These are phyloP conservation scores for Hyppa rectilinea DNA, from an alignment of 2,888 invertebrate genomes.

Conservation along the genomic window DNA sequence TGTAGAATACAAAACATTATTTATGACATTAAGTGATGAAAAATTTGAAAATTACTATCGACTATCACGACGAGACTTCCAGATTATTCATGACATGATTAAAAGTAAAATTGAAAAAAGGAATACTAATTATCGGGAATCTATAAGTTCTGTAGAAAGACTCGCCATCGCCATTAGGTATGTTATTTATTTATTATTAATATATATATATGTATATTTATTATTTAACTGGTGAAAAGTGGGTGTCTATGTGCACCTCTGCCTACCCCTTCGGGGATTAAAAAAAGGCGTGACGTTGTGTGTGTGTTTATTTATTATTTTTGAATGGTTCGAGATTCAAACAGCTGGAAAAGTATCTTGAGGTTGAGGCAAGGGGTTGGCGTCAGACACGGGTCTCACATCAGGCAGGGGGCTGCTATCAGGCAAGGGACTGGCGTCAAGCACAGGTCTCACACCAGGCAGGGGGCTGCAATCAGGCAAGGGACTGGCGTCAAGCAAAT, in stretches of 20 bases:
- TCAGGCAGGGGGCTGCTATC: slow-evolving; percentile 27
- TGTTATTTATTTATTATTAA: too few species aligned
- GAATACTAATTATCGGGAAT: slow-evolving; percentile 46
- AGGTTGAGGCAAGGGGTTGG: slow-evolving; percentile 41
- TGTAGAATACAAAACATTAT: slow-evolving; percentile 45
- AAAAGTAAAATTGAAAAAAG: slow-evolving; percentile 42
- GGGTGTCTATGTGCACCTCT: too few species aligned
- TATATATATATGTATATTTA: too few species aligned
- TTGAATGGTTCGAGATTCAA: slow-evolving; percentile 39
- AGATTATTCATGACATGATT: slow-evolving; percentile 43
- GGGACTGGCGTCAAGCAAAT: slow-evolving; percentile 36
- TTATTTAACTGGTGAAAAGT: too few species aligned
- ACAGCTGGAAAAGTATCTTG: slow-evolving; percentile 43
- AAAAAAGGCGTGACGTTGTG: too few species aligned
- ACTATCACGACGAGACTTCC: slow-evolving; percentile 39
- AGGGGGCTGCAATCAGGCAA: slow-evolving; percentile 34
- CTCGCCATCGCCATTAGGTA: slow-evolving; percentile 44
- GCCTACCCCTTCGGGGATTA: too few species aligned
- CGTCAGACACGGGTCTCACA: slow-evolving; percentile 31
- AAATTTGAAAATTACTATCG: slow-evolving; percentile 41
- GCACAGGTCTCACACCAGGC: slow-evolving; percentile 31
- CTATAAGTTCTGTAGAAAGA: slow-evolving; percentile 47
- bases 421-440: slow-evolving; percentile 34
- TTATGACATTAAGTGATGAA: slow-evolving; percentile 44
- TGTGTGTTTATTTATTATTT: slow-evolving; percentile 36